Conservation (phyloP, 2,797 vertebrate genomes). For the Macropodus opercularis region DNA sequence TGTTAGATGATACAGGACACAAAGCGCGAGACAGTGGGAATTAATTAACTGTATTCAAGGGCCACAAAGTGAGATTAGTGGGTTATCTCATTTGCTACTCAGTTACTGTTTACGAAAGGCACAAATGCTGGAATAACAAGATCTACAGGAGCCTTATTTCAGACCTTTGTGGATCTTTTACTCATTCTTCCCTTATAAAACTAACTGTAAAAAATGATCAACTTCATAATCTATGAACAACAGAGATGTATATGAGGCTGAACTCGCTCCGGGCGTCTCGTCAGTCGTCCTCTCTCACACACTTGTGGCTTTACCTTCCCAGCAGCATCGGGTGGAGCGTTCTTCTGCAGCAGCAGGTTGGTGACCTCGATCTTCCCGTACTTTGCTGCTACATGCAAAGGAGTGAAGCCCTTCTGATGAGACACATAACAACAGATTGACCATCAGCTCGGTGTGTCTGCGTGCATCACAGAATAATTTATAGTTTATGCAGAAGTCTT, state of each 20-base stretch:
- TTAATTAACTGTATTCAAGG: no score
- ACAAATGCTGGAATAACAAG: no score
- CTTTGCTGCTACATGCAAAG: slow-evolving; percentile 96
- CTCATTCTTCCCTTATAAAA: no score
- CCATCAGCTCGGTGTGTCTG: slow-evolving; percentile 2
- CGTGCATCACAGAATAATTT: not conserved
- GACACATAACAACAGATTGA: slow-evolving; percentile 26
- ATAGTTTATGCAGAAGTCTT: no score
- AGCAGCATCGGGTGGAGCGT: slow-evolving; percentile 90
- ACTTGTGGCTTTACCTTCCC: slow-evolving; percentile 86
- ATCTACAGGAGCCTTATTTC: no score
- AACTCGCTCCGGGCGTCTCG: no score
- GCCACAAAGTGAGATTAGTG: not conserved
- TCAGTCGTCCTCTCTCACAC: not conserved
- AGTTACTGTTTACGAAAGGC: no score
- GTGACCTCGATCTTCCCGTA: slow-evolving; percentile 97
- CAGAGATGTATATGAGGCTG: no score
- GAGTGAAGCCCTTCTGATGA: slow-evolving; percentile 97
- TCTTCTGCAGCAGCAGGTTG: slow-evolving; percentile 94
- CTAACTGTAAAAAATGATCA: no score
- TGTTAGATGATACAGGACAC: slow-evolving; percentile 31
- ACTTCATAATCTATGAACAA: no score
- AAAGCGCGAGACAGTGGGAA: not conserved
- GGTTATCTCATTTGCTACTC: no score
- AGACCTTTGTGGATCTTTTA: no score